Conservation (phyloP, 53 echinoderm and acorn worm genomes). For the Henricia sp. region DNA sequence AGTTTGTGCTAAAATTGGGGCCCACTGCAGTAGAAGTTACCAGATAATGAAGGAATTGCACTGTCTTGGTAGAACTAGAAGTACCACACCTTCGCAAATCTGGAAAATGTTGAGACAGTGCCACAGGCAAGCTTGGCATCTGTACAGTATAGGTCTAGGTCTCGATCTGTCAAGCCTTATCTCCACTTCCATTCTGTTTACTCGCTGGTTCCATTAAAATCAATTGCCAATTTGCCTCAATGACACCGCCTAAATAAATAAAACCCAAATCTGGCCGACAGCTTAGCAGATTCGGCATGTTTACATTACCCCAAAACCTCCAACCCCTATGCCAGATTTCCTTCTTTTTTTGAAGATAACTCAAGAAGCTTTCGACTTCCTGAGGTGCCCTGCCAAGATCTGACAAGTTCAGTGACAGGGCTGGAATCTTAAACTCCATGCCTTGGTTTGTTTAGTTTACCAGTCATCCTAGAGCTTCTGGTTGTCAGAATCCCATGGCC, state of each 20-base stretch:
- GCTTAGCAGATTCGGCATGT: background rate
- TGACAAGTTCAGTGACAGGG: slow-evolving; percentile 48
- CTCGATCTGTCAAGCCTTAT: too few relatives aligned
- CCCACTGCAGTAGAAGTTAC: too few relatives aligned
- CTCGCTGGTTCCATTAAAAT: slow-evolving; percentile 14
- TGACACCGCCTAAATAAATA: slow-evolving; percentile 36
- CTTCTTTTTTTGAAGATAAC: slow-evolving; percentile 4
- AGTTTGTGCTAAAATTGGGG: too few relatives aligned
- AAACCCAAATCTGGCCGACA: background rate
- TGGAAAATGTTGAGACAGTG: too few relatives aligned
- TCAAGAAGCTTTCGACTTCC: background rate
- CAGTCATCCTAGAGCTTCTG: background rate
- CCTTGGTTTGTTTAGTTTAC: slow-evolving; percentile 36
- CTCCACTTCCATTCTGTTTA: slow-evolving; percentile 29
- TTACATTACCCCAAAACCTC: slow-evolving; percentile 6
- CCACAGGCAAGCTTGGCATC: too few relatives aligned
- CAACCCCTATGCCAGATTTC: background rate
- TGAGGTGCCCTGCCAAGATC: background rate
- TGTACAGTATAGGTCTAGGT: too few relatives aligned
- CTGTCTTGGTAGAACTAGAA: too few relatives aligned
- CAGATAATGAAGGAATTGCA: too few relatives aligned
- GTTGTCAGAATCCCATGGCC: background rate
- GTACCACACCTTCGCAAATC: too few relatives aligned
- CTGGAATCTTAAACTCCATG: slow-evolving; percentile 18
- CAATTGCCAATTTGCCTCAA: background rate